Evolutionary conservation across 2,797 vertebrate species (phyloP).

Genomic region (Otolemur crassicaudatus): DNA sequence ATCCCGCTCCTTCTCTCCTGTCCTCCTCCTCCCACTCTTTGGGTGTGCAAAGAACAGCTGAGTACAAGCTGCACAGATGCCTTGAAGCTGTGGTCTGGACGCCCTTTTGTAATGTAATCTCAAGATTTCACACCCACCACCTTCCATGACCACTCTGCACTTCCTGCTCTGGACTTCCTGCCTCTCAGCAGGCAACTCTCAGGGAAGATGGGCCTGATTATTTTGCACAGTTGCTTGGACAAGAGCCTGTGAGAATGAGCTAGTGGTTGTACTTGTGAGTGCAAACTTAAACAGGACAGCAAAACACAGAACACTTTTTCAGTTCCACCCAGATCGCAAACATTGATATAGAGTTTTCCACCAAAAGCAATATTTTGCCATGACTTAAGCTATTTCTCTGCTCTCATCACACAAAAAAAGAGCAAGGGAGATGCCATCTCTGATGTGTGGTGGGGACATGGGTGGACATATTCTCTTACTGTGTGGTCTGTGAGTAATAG

Average conservation of each 20-base stretch:
- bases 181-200: conserved; percentile 46
- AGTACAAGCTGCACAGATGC: background rate
- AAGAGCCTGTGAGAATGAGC: conserved; percentile 69
- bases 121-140: conserved; percentile 55
- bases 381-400: conserved; percentile 30
- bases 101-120: conserved; percentile 19
- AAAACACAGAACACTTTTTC: conserved; percentile 52
- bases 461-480: background rate
- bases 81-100: conserved; percentile 37
- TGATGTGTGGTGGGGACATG: background rate
- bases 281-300: conserved; percentile 51
- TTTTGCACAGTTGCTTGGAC: conserved; percentile 73
- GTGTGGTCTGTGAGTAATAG: background rate
- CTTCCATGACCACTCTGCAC: conserved; percentile 61
- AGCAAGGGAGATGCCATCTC: conserved; percentile 17
- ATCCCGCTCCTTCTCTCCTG: background rate
- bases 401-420: background rate
- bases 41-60: background rate
- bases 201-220: conserved; percentile 66
- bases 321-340: conserved; percentile 39
- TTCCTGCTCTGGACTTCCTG: conserved; percentile 72
- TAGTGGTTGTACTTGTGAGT: background rate
- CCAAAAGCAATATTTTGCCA: conserved; percentile 43
- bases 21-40: rapidly evolving
- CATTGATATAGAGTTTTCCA: conserved; percentile 50